These are phyloP conservation scores for Andricus grossulariae DNA, from an alignment of 1,140 invertebrate species.

Conservation along the genomic window DNA sequence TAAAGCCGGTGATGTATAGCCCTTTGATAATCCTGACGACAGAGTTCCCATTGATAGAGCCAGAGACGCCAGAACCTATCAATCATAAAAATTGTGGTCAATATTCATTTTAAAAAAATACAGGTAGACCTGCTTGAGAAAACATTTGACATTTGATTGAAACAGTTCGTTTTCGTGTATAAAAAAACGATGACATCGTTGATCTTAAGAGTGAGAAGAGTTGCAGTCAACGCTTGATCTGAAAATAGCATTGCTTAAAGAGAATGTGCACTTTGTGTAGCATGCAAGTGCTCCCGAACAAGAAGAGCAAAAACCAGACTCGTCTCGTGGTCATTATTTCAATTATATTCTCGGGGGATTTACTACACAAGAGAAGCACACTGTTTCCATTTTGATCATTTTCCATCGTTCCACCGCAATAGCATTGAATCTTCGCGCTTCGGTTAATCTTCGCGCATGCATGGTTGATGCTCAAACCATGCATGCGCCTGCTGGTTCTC, in stretches of 20 bases:
- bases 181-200: background rate
- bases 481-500: constrained; percentile 9
- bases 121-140: no score
- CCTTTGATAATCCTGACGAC: constrained; percentile 87
- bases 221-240: constrained; percentile 9
- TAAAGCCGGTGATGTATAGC: constrained; percentile 89
- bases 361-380: constrained; percentile 18
- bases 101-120: no score
- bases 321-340: constrained; percentile 28
- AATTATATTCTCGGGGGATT: constrained; percentile 26
- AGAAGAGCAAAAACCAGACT: constrained; percentile 14
- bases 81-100: constrained; percentile 31
- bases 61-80: constrained; percentile 85
- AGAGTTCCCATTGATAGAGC: constrained; percentile 88
- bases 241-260: constrained; percentile 20
- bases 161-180: background rate
- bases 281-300: constrained; percentile 10
- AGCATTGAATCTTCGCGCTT: constrained; percentile 22
- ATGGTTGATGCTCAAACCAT: background rate
- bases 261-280: constrained; percentile 30
- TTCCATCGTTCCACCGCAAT: background rate
- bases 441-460: constrained; percentile 12
- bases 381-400: constrained; percentile 31
- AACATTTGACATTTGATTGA: background rate
- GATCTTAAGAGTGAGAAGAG: constrained; percentile 23